phyloP scores from a whole-genome alignment of 2,888 invertebrate species.

The Dryobotodes eremita region DNA sequence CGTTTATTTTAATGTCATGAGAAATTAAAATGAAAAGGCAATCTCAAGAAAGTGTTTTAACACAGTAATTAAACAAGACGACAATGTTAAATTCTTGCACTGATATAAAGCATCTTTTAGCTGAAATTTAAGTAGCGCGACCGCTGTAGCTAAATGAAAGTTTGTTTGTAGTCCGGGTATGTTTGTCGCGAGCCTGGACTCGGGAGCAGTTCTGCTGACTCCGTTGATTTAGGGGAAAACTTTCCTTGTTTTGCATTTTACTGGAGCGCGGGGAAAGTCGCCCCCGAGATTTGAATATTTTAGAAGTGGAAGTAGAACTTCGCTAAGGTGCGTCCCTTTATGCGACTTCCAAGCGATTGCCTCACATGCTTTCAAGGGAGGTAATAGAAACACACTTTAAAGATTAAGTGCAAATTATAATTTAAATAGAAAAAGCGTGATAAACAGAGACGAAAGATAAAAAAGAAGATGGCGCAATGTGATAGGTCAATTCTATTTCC shows the following conservation, averaged over 20 bases:
- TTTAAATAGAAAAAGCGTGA: slow-evolving; percentile 59
- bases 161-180: slow-evolving; percentile 84
- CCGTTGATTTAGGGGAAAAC: slow-evolving; percentile 87
- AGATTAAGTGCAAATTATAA: slow-evolving; percentile 68
- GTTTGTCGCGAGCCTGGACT: slow-evolving; percentile 77
- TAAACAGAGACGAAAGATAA: slow-evolving; percentile 61
- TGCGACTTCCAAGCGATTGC: slow-evolving; percentile 78
- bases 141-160: slow-evolving; percentile 80
- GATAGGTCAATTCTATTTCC: slow-evolving; percentile 77
- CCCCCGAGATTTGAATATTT: slow-evolving; percentile 89
- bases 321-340: slow-evolving; percentile 83
- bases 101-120: slow-evolving; percentile 66
- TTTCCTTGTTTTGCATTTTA: slow-evolving; percentile 89
- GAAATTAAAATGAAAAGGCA: slow-evolving; percentile 32
- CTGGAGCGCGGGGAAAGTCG: slow-evolving; percentile 83
- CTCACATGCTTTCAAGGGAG: slow-evolving; percentile 74
- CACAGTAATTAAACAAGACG: slow-evolving; percentile 64
- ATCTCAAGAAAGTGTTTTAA: slow-evolving; percentile 54
- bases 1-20: slow-evolving; percentile 30
- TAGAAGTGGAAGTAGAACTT: slow-evolving; percentile 85
- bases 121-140: slow-evolving; percentile 74
- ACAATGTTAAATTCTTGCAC: slow-evolving; percentile 51
- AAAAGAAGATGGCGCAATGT: slow-evolving; percentile 69
- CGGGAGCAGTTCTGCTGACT: slow-evolving; percentile 77
- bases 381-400: slow-evolving; percentile 76